A percentile compares a stretch with the other conserved stretches of the same genome.
phyloP scores from a whole-genome alignment of 2,113 vertebrate genomes.

The Triplophysa tibetana region DNA sequence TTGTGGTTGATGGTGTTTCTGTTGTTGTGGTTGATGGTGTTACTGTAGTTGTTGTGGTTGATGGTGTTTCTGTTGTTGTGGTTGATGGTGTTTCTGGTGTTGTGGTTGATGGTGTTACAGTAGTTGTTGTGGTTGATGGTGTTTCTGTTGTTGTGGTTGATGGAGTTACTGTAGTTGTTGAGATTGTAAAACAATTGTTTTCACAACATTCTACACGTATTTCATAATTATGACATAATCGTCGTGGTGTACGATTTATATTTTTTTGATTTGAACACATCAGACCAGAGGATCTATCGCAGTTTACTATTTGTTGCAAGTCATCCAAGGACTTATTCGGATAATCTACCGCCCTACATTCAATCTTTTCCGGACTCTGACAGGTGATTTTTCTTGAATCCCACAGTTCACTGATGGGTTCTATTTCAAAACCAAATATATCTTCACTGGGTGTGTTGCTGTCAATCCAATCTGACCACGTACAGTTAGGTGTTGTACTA shows the following conservation, averaged over 20 bases:
- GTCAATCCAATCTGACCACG: constrained; percentile 13
- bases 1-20: not conserved
- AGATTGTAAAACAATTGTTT: too few species aligned
- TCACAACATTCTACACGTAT: too few species aligned
- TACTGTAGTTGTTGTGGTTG: not conserved
- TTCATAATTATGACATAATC: too few species aligned
- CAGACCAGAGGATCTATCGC: too few species aligned
- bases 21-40: not conserved
- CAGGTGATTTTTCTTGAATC: not conserved
- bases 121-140: not conserved
- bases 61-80: too few species aligned
- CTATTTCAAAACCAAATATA: not conserved
- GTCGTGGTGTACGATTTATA: too few species aligned
- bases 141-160: not conserved
- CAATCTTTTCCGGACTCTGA: not conserved
- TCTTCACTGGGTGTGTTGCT: not conserved
- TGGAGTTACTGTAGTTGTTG: not conserved
- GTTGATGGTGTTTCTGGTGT: too few species aligned
- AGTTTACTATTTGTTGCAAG: too few species aligned
- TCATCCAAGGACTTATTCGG: too few species aligned
- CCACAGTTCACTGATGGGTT: not conserved
- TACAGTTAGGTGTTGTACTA: not conserved
- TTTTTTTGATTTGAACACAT: too few species aligned
- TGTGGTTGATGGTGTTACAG: too few species aligned
- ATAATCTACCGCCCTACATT: constrained; percentile 27